Evolutionary conservation across 2,888 invertebrate species (phyloP), one percentile per base, ranked within the genome.

Genomic region (Pristionchus entomophagus): DNA sequence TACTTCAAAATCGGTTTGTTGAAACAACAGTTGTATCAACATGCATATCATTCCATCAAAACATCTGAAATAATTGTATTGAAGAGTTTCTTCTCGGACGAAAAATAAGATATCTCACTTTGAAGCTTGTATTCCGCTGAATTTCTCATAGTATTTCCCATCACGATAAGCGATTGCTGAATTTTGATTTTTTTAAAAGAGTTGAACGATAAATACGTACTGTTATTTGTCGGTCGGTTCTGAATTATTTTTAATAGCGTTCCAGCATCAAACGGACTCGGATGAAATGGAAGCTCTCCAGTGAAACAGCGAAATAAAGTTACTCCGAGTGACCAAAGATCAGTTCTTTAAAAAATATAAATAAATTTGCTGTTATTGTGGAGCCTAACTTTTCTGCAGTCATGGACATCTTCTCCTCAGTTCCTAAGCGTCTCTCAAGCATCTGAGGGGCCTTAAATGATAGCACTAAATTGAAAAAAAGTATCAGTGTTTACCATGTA

Each of bases 281-380:
- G n/a, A n/a, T n/a, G n/a, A n/a, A 73, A 73, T 8, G 73, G 73
- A 6, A 73, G 22, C 0, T n/a, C 8, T 8, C 73, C 73, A 19
- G 73, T 73, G n/a, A 41, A n/a, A 12, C 73, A 73, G 4, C 32
- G 29, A n/a, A 41, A 41, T 1, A 73, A 41, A 41, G 73, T 73
- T 1, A 73, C n/a, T 5, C 73, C 73, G 41, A 73, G 73, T 6
- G 73, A 73, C 73, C 73, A 73, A 10, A 73, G 73, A 73, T 73
- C 73, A 5, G 73, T 73, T 73, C 73, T 73, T 19, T 10, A n/a
- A n/a, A n/a, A n/a, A n/a, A n/a, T n/a, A n/a, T n/a, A n/a, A n/a
- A n/a, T n/a, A n/a, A n/a, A n/a, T n/a, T n/a, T n/a, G n/a, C n/a
- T n/a, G n/a, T n/a, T n/a, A n/a, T n/a, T n/a, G n/a, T n/a, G n/a